Base-by-base conservation (phyloP, 2,888 invertebrate genomes). In the Carterocephalus palaemon region DNA sequence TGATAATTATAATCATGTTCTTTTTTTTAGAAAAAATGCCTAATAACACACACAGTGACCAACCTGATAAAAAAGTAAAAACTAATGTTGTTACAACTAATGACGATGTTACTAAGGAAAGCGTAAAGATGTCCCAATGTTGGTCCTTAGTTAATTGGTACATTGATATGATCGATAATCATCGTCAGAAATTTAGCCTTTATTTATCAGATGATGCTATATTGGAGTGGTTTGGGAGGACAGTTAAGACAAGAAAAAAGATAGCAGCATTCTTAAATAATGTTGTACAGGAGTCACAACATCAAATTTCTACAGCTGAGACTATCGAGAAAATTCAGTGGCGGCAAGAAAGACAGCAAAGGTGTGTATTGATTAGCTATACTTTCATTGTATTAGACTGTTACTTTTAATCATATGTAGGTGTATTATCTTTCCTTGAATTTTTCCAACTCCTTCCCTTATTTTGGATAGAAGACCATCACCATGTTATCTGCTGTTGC, bases 171-270 rank as follows among this genome's bases (percentile, higher is more conserved):
- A 74, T 85, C 42, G 89, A 90, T 49, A 70, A 85, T 63, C 81
- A 89, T 28, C 68, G 87, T 7, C 72, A 80, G 28, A 88, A 83
- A 48, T 54, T 89, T 1, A 70, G 80, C 4, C 58, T 87, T 16
- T 87, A 88, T 54, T 57, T 89, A 13, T 78, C 88, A 9, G 86
- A 89, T 49, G 79, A 89, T 60, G 81, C 89, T 1, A 67, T 81
- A 1, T 68, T 92, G 1, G 90, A 91, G 64, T 92, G 91, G 90
- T 92, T 92, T 64, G 92, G 91, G 0, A 78, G 88, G 39, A 90
- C 89, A 6, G 78, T 91, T 4, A 89, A 80, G 61, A 89, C 89
- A 0, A 88, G 86, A 51, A 88, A 85, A 61, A 89, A 89, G 59
- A 89, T 91, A 0, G 67, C 82, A 1, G 68, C 79, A 2, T 91